Evolutionary conservation across 2,797 vertebrate species (phyloP).

Genomic region (Notoglanidium macrostoma): DNA sequence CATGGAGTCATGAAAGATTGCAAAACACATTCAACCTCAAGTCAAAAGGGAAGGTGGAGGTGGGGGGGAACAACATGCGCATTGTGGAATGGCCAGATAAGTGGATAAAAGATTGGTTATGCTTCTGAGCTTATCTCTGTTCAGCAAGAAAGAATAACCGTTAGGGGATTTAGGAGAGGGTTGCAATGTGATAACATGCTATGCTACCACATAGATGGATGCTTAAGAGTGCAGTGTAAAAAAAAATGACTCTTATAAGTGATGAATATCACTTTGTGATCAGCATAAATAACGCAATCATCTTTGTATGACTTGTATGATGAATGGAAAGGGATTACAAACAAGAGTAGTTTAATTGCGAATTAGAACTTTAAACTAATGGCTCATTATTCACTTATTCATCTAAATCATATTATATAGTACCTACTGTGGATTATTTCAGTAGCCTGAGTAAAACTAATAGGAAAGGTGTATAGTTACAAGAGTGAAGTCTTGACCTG

Average conservation of each 20-base stretch:
- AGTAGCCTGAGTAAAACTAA: not conserved
- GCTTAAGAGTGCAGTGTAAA: not conserved
- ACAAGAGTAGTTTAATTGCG: not conserved
- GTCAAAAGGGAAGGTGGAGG: conserved; percentile 30
- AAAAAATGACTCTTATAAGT: not conserved
- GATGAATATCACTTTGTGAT: not conserved
- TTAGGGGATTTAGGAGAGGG: conserved; percentile 24
- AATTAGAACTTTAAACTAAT: not conserved
- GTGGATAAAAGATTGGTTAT: conserved; percentile 38
- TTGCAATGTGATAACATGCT: conserved; percentile 21
- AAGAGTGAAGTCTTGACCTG: not conserved
- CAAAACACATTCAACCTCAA: conserved; percentile 38
- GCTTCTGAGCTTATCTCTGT: conserved; percentile 43
- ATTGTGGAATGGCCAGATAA: conserved; percentile 39
- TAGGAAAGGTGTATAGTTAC: not conserved
- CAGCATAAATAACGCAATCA: not conserved
- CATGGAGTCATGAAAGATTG: conserved; percentile 31
- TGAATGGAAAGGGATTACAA: not conserved
- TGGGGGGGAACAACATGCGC: not conserved
- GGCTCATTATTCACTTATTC: not conserved
- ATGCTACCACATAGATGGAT: not conserved
- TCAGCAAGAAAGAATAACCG: conserved; percentile 33
- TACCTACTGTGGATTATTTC: not conserved
- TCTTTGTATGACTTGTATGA: not conserved
- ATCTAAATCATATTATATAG: not conserved